Evolutionary conservation across 2,888 invertebrate genomes (phyloP).

Genomic region (Ormyrus nitidulus): DNA sequence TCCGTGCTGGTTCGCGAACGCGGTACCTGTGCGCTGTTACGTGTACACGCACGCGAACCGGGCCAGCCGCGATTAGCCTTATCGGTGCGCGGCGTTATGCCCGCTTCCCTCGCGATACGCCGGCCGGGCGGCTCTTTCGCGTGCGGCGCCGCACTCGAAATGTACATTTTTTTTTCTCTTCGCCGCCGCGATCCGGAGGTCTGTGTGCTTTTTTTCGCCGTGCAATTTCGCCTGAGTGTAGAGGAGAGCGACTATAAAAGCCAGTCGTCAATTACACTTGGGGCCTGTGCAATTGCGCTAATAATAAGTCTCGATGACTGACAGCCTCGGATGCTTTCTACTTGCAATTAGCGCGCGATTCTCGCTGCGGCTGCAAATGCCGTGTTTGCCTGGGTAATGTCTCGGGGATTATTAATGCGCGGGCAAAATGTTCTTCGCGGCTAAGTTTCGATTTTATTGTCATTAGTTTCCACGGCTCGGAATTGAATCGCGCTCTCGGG

Average conservation of each 20-base stretch:
- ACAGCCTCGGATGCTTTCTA: constrained; percentile 20
- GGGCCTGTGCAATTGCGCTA: constrained; percentile 32
- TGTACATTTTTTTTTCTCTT: not conserved
- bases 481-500: too few relatives aligned
- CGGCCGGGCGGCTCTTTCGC: not conserved
- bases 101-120: not conserved
- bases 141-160: not conserved
- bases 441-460: too few relatives aligned
- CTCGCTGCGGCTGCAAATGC: constrained; percentile 20
- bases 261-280: constrained; percentile 37
- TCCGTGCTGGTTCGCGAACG: not conserved
- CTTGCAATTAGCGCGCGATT: constrained; percentile 25
- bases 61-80: constrained; percentile 44
- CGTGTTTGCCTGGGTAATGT: constrained; percentile 10
- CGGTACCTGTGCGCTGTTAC: not conserved
- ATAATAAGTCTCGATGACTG: constrained; percentile 40
- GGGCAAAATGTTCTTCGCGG: too few relatives aligned
- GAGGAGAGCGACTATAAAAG: not conserved
- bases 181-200: not conserved
- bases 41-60: not conserved
- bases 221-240: constrained; percentile 12
- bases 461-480: too few relatives aligned
- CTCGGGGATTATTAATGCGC: too few relatives aligned
- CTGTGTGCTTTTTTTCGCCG: not conserved
- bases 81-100: constrained; percentile 39